phyloP scores from a whole-genome alignment of 2,113 vertebrate genomes.

The Saccopteryx bilineata region DNA sequence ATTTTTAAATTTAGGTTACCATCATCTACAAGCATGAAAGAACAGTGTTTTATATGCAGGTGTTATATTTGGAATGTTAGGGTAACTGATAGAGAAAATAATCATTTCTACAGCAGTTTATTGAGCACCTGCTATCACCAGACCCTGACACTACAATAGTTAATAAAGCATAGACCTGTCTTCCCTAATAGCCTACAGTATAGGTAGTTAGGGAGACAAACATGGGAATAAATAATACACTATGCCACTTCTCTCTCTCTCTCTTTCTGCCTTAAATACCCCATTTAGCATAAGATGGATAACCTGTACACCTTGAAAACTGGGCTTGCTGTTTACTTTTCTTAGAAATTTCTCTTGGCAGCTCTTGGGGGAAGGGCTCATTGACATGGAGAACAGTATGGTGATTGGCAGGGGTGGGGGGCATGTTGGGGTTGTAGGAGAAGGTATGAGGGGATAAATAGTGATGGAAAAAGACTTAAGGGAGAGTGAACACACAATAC shows the following conservation, averaged over 20 bases:
- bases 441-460: too few species aligned
- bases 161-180: neutral
- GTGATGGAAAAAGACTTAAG: too few species aligned
- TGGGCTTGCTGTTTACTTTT: neutral
- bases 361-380: too few species aligned
- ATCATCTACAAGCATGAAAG: neutral
- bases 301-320: neutral
- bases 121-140: neutral
- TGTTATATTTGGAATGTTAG: neutral
- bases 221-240: neutral
- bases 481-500: too few species aligned
- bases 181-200: neutral
- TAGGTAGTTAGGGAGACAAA: neutral
- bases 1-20: slow-evolving; percentile 25
- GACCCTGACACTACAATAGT: neutral
- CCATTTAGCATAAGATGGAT: neutral
- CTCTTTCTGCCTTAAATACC: neutral
- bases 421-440: too few species aligned
- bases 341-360: neutral
- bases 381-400: too few species aligned
- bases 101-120: neutral
- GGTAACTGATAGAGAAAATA: neutral
- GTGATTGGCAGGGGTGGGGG: too few species aligned
- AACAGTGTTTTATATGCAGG: neutral
- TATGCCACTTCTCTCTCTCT: neutral